Conservation (phyloP, 2,888 invertebrate species). For the Nematopogon swammerdamellus region DNA sequence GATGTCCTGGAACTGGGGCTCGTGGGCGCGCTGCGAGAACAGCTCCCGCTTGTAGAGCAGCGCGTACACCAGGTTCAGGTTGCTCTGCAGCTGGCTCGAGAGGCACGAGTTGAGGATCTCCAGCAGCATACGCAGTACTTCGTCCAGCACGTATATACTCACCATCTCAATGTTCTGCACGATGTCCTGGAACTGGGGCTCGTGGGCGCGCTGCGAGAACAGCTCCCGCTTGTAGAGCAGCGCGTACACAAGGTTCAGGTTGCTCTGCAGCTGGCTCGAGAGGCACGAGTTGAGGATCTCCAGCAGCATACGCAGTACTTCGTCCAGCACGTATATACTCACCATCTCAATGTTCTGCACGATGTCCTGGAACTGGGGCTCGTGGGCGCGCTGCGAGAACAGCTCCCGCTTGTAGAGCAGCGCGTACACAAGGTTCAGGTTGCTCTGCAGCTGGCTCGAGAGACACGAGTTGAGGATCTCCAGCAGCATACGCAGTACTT, state of each 20-base stretch:
- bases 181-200: conserved; percentile 89
- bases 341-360: conserved; percentile 95
- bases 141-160: conserved; percentile 89
- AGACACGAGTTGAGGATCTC: conserved; percentile 97
- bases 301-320: conserved; percentile 92
- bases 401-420: conserved; percentile 89
- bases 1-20: conserved; percentile 89
- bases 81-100: conserved; percentile 76
- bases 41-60: conserved; percentile 89
- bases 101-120: conserved; percentile 97
- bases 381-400: conserved; percentile 82
- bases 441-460: conserved; percentile 76
- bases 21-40: conserved; percentile 82
- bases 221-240: conserved; percentile 89
- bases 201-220: conserved; percentile 82
- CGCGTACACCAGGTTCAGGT: conserved; percentile 93
- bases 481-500: conserved; percentile 92
- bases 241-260: conserved; percentile 93
- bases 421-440: conserved; percentile 93
- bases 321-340: conserved; percentile 90
- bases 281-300: conserved; percentile 97
- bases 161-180: conserved; percentile 94
- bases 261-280: conserved; percentile 76
- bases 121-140: conserved; percentile 92
- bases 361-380: conserved; percentile 89